Evolutionary conservation across 2,113 vertebrate genomes (phyloP), one percentile per base, ranked within the genome.

Genomic region (Tringa solitaria): DNA sequence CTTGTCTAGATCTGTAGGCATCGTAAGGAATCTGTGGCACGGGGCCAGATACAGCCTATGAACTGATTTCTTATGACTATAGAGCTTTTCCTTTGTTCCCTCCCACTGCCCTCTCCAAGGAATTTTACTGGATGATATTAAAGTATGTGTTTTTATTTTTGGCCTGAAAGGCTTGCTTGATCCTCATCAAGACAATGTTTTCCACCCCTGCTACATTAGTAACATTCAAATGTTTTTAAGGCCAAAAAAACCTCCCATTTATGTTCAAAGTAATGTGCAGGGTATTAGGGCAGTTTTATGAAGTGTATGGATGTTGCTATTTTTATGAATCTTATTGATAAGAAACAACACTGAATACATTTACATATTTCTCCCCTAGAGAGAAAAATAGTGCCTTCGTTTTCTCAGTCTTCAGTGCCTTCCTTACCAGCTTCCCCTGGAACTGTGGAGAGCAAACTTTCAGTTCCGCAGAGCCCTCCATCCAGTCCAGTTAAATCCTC

Each of bases 371-470:
- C 6, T 89, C 14, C 77, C 76, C 78, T 96, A 99, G 99, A 99
- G 97, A 99, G 99, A 97, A 99, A 99, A 99, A 99, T 97, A 95
- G 99, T 99, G 99, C 99, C 99, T 99, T 99, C 97, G 59, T 98
- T 97, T 98, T 98, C 98, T 97, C 98, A 97, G 97, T 98, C 96
- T 7, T 97, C 99, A 97, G 99, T 99, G 99, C 99, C 99, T 99
- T 99, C 99, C 89, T 97, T 98, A 92, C 97, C 98, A 94, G 97
- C 97, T 75, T 98, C 98, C 93, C 96, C 98, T 59, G 94, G 98
- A 43, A 59, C 97, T 50, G 87, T 77, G 30, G 99, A 99, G 97
- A 98, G 97, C 96, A 98, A 99, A 97, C 96, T 83, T 46, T 84
- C 97, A 59, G 84, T 90, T 33, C 88, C 96, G 0, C 97, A 97